Percentiles rank a stretch among this genome's conserved stretches.
These are phyloP conservation scores for Oxytorus armatus DNA, from an alignment of 2,888 invertebrate genomes.

Conservation along the genomic window DNA sequence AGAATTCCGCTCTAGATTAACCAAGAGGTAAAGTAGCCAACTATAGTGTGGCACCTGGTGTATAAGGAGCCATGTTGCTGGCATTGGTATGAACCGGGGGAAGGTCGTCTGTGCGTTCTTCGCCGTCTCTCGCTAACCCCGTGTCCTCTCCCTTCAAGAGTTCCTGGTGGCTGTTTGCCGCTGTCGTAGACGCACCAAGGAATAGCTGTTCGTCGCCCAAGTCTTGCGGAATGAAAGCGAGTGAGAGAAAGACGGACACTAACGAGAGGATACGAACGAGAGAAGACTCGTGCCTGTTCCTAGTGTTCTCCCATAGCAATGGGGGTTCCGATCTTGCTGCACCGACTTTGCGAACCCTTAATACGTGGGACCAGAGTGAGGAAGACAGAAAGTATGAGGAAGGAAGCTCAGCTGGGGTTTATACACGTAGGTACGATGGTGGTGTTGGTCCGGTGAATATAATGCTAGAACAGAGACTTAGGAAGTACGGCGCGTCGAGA, in stretches of 20 bases:
- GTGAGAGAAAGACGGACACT: too few relatives aligned
- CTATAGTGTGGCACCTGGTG: slow-evolving; percentile 66
- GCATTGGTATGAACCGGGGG: slow-evolving; percentile 4
- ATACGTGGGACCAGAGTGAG: not conserved
- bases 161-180: slow-evolving; percentile 35
- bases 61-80: slow-evolving; percentile 20
- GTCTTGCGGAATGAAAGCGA: slow-evolving; percentile 65
- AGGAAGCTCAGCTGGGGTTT: slow-evolving; percentile 50
- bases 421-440: slow-evolving; percentile 26
- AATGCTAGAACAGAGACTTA: slow-evolving; percentile 80
- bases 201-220: slow-evolving; percentile 71
- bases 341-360: slow-evolving; percentile 33
- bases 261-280: slow-evolving; percentile 28
- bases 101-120: slow-evolving; percentile 24
- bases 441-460: slow-evolving; percentile 71
- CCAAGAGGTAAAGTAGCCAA: slow-evolving; percentile 76
- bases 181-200: slow-evolving; percentile 74
- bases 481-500: slow-evolving; percentile 82
- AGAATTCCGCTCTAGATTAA: slow-evolving; percentile 72
- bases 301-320: slow-evolving; percentile 14
- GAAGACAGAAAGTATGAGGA: slow-evolving; percentile 23
- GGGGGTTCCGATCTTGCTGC: slow-evolving; percentile 35
- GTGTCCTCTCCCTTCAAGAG: not conserved
- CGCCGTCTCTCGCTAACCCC: slow-evolving; percentile 11
- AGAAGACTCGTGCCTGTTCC: slow-evolving; percentile 3